Percentiles rank a stretch among this genome's conserved stretches.
Evolutionary conservation across 2,113 vertebrate genomes (phyloP).

Genomic region (Stigmatopora nigra): DNA sequence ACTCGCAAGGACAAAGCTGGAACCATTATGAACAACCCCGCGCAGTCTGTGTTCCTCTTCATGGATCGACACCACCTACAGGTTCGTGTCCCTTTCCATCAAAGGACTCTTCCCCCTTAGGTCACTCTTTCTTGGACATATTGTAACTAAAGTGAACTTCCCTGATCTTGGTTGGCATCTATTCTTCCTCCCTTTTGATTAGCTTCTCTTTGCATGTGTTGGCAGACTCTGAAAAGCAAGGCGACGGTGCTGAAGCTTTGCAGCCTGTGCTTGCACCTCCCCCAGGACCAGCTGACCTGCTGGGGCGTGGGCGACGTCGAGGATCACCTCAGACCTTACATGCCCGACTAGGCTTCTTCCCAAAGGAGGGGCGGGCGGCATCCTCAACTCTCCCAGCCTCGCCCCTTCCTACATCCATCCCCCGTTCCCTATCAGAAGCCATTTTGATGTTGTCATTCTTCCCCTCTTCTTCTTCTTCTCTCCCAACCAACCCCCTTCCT

Average conservation of each 20-base stretch:
- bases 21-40: constrained; percentile 82
- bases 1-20: constrained; percentile 99
- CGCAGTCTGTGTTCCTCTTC: constrained; percentile 97
- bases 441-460: constrained; percentile 78
- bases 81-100: constrained; percentile 58
- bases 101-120: too few relatives aligned
- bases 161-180: too few relatives aligned
- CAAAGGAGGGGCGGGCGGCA: constrained; percentile 5
- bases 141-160: too few relatives aligned
- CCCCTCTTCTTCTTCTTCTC: constrained; percentile 60
- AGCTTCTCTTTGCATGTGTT: not conserved
- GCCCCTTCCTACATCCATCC: constrained; percentile 70
- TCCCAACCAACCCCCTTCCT: constrained; percentile 26
- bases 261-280: constrained; percentile 99
- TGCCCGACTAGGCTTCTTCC: constrained; percentile 86
- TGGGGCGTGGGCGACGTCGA: constrained; percentile 96
- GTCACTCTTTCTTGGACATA: too few relatives aligned
- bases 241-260: constrained; percentile 99
- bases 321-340: constrained; percentile 95
- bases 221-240: constrained; percentile 98
- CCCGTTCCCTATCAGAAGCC: constrained; percentile 72
- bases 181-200: too few relatives aligned
- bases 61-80: constrained; percentile 98
- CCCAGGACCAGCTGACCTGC: constrained; percentile 98
- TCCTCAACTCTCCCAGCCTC: constrained; percentile 31